phyloP scores from a whole-genome alignment of 2,797 vertebrate species.

The Etheostoma perlongum region DNA sequence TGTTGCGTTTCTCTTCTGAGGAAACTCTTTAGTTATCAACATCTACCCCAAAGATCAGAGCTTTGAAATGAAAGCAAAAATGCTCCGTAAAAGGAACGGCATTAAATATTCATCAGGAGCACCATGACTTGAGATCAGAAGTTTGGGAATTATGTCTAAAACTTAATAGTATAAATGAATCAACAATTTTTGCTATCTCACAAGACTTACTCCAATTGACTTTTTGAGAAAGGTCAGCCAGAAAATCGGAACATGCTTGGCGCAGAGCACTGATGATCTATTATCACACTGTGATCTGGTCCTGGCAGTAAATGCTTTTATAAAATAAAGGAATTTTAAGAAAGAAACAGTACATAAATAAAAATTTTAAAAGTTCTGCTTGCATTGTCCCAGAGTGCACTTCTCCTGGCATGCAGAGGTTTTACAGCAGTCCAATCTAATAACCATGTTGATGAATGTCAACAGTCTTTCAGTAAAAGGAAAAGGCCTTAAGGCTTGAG shows the following conservation, averaged over 20 bases:
- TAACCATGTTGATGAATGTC: conserved; percentile 29
- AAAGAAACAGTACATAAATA: conserved; percentile 13
- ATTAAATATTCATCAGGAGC: conserved; percentile 70
- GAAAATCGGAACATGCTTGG: conserved; percentile 7
- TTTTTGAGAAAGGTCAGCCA: conserved; percentile 54
- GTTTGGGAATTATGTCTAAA: conserved; percentile 38
- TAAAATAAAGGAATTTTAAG: neutral
- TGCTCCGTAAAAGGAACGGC: conserved; percentile 17
- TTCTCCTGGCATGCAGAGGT: conserved; percentile 10
- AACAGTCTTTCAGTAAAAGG: conserved; percentile 34
- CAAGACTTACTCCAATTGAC: conserved; percentile 20
- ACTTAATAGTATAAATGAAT: conserved; percentile 37
- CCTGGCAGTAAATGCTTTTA: conserved; percentile 31
- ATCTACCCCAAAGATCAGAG: conserved; percentile 57
- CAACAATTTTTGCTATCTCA: conserved; percentile 9
- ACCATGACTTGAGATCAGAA: conserved; percentile 22
- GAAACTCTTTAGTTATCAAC: conserved; percentile 53
- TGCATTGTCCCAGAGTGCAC: conserved; percentile 33
- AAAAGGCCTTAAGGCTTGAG: conserved; percentile 15
- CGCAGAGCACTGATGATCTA: conserved; percentile 16
- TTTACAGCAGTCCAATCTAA: conserved; percentile 24
- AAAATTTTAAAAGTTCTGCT: conserved; percentile 7
- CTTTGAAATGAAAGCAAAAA: conserved; percentile 59
- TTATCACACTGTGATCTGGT: conserved; percentile 32
- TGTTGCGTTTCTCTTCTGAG: conserved; percentile 28